Evolutionary conservation across 2,113 vertebrate species (phyloP), one percentile per base, ranked within the genome.

Genomic region (Trematocara unimaculatum): DNA sequence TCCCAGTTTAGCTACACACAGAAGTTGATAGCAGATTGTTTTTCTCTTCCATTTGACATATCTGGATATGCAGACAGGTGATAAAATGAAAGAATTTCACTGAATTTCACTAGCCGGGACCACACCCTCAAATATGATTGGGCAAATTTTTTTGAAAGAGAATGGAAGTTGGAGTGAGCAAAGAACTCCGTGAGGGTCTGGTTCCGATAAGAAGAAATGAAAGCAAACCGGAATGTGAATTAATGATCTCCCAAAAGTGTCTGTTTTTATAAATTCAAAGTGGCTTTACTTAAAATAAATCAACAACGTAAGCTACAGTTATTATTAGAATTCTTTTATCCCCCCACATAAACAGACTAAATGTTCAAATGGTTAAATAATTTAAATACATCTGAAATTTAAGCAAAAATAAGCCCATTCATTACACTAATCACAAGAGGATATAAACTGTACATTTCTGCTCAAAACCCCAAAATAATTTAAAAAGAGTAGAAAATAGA

Each of bases 81-180:
- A 70, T 70, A 40, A 70, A 62, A 23, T 23, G n/a, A 70, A 70
- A 70, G 4, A 23, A 42, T n/a, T 38, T 35, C 31, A 18, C 29
- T 62, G 5, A 67, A 40, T 64, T 64, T 64, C 2, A 38, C 18
- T 38, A 55, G 20, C 20, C 0, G 54, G 20, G 54, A 26, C 53
- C 54, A 64, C 11, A 38, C 18, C 33, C 60, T 64, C 31, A 64
- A 35, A 12, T 64, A n/a, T n/a, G 6, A n/a, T n/a, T 64, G 18
- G 60, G 60, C 2, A 64, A 35, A 5, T 0, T 4, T 5, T 0
- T 38, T 20, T 67, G 60, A 20, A 38, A 0, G 33, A 13, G 18
- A 67, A 8, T 0, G 60, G 33, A 20, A 38, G 18, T 7, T 38
- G 18, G 17, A n/a, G 60, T 38, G 60, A 38, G 60, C 60, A 64